A percentile compares a stretch with the other conserved stretches of the same genome.
Evolutionary conservation across 37 sponge, comb jelly and placozoan genomes (phyloP).

Genomic region (Axinella damicornis): DNA sequence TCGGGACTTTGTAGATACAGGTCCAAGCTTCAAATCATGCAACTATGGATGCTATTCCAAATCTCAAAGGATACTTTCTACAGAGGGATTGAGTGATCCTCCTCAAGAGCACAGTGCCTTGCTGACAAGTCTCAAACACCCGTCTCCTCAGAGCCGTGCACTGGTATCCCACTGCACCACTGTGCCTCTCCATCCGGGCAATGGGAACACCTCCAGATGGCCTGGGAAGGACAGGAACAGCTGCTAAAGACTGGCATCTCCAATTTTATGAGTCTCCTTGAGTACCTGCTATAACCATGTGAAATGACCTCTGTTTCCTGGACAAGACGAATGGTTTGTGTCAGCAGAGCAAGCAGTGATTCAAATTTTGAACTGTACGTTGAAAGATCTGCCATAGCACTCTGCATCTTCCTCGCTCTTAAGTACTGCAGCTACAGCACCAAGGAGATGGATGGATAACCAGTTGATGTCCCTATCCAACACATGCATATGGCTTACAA

Average conservation of each 20-base stretch:
- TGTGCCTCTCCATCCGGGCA: neutral
- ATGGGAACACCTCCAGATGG: slow-evolving; percentile 19
- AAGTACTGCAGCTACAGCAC: too few relatives aligned
- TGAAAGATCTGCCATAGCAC: too few relatives aligned
- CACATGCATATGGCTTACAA: too few relatives aligned
- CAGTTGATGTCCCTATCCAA: too few relatives aligned
- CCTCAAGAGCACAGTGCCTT: neutral
- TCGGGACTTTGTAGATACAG: too few relatives aligned
- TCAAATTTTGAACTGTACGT: slow-evolving; percentile 7
- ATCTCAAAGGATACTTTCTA: neutral
- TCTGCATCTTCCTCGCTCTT: too few relatives aligned
- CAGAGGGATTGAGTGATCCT: neutral
- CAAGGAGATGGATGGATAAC: too few relatives aligned
- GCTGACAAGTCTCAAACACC: slow-evolving; percentile 2
- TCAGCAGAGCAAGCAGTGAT: slow-evolving; percentile 29
- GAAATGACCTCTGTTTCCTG: slow-evolving; percentile 47
- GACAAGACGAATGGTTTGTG: slow-evolving; percentile 1
- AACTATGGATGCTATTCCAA: too few relatives aligned
- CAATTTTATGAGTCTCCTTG: too few relatives aligned
- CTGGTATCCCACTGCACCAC: slow-evolving; percentile 12
- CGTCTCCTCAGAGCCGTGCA: slow-evolving; percentile 8
- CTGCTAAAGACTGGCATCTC: too few relatives aligned
- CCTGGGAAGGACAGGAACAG: neutral
- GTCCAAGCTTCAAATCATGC: too few relatives aligned
- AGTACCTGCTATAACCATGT: slow-evolving; percentile 21